Conservation (phyloP, 2,113 vertebrate genomes). For the Hylia prasina region DNA sequence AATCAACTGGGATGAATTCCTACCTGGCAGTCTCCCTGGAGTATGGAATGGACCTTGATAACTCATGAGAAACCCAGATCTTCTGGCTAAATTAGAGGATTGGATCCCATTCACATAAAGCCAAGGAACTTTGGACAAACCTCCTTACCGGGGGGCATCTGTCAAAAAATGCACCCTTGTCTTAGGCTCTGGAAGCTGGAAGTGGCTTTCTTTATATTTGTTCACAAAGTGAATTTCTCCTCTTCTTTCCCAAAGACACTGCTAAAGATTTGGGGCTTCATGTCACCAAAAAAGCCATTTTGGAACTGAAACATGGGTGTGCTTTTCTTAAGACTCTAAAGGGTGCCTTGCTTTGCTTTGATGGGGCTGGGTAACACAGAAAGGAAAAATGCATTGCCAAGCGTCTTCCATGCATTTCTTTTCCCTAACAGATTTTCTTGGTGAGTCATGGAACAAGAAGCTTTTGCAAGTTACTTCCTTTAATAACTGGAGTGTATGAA, state of each 20-base stretch:
- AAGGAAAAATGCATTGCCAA: neutral
- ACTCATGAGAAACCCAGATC: neutral
- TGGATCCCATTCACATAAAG: neutral
- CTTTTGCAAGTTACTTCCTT: neutral
- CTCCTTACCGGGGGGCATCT: rapidly evolving
- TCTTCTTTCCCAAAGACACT: neutral
- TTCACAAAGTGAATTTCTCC: neutral
- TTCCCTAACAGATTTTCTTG: neutral
- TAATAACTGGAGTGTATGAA: neutral
- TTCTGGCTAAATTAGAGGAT: neutral
- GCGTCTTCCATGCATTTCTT: neutral
- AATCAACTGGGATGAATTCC: neutral
- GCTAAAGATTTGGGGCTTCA: neutral
- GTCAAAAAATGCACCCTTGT: neutral
- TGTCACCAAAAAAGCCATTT: neutral
- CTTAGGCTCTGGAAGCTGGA: neutral
- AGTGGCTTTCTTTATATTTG: neutral
- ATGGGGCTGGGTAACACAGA: neutral
- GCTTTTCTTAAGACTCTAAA: neutral
- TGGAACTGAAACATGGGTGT: neutral
- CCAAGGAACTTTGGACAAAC: neutral
- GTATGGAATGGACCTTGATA: neutral
- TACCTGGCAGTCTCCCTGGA: neutral
- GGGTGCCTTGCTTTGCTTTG: neutral
- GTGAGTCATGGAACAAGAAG: neutral